Conservation (phyloP, 2,113 vertebrate genomes). For the Corydoras maculifer region DNA sequence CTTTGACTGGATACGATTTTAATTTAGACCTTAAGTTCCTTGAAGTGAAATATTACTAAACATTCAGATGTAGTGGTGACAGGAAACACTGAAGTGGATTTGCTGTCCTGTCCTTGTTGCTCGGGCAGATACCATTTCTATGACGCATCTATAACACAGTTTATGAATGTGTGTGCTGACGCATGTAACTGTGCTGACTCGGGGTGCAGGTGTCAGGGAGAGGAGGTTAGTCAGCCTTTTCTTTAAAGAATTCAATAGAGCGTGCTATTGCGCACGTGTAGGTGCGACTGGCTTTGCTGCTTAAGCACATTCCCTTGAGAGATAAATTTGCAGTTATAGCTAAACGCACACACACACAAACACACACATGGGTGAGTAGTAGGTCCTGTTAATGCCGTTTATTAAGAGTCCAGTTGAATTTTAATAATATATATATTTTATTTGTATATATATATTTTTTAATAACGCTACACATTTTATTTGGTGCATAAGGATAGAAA, state of each 20-base stretch:
- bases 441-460: too few species aligned
- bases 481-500: too few species aligned
- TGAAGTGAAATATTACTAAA: too few species aligned
- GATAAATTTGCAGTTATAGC: neutral
- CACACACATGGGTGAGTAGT: too few species aligned
- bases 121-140: neutral
- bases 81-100: too few species aligned
- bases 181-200: conserved; percentile 7
- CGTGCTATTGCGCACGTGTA: neutral
- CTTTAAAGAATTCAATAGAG: neutral
- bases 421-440: too few species aligned
- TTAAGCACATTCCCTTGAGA: conserved; percentile 32
- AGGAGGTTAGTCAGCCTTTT: conserved; percentile 37
- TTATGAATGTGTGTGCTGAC: neutral
- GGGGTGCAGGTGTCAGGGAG: conserved; percentile 27
- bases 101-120: neutral
- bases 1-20: too few species aligned
- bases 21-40: too few species aligned
- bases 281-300: conserved; percentile 19
- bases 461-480: too few species aligned
- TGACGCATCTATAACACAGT: neutral
- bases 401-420: too few species aligned
- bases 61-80: too few species aligned
- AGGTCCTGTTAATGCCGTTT: neutral
- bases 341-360: neutral